Percentiles rank a stretch among this genome's conserved stretches.
These are phyloP conservation scores for Sesamia nonagrioides DNA, from an alignment of 1,140 invertebrate genomes.

Conservation along the genomic window DNA sequence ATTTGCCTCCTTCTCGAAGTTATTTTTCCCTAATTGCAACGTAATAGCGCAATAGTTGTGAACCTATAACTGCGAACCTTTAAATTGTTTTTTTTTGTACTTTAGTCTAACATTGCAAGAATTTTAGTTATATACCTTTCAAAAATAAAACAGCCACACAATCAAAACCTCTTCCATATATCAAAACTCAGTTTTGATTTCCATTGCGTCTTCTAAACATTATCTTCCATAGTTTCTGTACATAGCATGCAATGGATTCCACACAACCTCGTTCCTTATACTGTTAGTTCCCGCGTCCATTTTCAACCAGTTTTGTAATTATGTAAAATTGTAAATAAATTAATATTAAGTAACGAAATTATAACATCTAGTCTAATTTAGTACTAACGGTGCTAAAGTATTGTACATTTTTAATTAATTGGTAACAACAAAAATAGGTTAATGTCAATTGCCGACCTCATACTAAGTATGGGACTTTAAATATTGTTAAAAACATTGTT, in stretches of 20 bases:
- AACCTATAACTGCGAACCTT: no score
- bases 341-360: slow-evolving; percentile 66
- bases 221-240: neutral
- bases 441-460: slow-evolving; percentile 68
- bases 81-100: no score
- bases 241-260: slow-evolving; percentile 5
- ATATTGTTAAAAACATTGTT: slow-evolving; percentile 76
- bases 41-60: no score
- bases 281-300: slow-evolving; percentile 21
- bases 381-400: slow-evolving; percentile 85
- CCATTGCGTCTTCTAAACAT: slow-evolving; percentile 25
- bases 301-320: slow-evolving; percentile 63
- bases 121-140: neutral
- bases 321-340: slow-evolving; percentile 82
- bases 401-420: slow-evolving; percentile 73
- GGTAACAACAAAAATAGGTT: slow-evolving; percentile 59
- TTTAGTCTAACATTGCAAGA: neutral
- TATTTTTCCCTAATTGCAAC: no score
- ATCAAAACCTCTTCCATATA: neutral
- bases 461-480: slow-evolving; percentile 71
- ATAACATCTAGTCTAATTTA: slow-evolving; percentile 85
- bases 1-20: no score
- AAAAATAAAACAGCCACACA: slow-evolving; percentile 8
- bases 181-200: slow-evolving; percentile 3
- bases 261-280: slow-evolving; percentile 12